phyloP scores from a whole-genome alignment of 1,140 invertebrate species.

The Drosophila mauritiana region DNA sequence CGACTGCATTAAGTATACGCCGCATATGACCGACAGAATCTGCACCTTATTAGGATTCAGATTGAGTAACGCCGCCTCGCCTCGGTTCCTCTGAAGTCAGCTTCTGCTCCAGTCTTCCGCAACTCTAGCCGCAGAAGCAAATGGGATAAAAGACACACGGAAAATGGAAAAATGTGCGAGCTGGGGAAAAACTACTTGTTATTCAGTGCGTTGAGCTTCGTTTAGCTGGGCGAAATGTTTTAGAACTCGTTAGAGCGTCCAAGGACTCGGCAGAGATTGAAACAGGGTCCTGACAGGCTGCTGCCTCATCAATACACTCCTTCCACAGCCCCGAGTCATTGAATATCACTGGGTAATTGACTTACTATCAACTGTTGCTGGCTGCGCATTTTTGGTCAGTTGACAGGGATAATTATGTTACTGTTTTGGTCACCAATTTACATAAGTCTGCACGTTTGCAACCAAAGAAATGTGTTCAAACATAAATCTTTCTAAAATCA shows the following conservation, averaged over 20 bases:
- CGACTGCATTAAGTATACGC: slow-evolving; percentile 59
- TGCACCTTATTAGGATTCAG: slow-evolving; percentile 72
- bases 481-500: too few relatives aligned
- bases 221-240: slow-evolving; percentile 80
- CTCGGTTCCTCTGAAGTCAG: slow-evolving; percentile 61
- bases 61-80: slow-evolving; percentile 53
- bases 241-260: slow-evolving; percentile 72
- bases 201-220: slow-evolving; percentile 80
- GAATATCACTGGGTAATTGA: slow-evolving; percentile 63
- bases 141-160: slow-evolving; percentile 32
- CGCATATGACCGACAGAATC: slow-evolving; percentile 52
- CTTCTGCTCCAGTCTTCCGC: slow-evolving; percentile 38
- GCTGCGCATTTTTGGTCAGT: slow-evolving; percentile 17
- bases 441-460: neutral
- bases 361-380: slow-evolving; percentile 69
- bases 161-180: slow-evolving; percentile 46
- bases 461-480: too few relatives aligned
- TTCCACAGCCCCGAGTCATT: slow-evolving; percentile 26
- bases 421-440: neutral
- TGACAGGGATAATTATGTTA: neutral
- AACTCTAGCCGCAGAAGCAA: slow-evolving; percentile 27
- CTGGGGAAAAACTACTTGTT: slow-evolving; percentile 71
- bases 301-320: slow-evolving; percentile 58
- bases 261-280: slow-evolving; percentile 49
- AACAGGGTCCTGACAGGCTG: slow-evolving; percentile 25